phyloP scores from a whole-genome alignment of 2,797 vertebrate species.

The Etheostoma nigrum region DNA sequence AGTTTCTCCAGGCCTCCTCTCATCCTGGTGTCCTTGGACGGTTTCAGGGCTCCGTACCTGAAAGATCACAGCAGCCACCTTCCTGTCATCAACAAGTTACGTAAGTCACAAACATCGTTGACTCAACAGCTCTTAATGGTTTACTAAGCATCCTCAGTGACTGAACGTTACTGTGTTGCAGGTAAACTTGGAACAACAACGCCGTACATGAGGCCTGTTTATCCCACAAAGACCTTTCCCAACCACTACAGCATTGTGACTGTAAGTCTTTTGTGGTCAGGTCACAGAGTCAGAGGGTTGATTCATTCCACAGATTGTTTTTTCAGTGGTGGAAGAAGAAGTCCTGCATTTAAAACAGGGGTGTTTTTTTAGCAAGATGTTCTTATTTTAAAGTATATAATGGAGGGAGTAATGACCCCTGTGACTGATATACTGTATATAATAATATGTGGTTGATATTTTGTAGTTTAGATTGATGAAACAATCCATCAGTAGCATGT shows the following conservation, averaged over 20 bases:
- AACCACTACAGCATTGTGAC: conserved; percentile 98
- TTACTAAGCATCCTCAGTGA: conserved; percentile 6
- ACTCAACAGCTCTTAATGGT: background rate
- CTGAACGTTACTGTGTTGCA: conserved; percentile 69
- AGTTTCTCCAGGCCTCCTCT: conserved; percentile 92
- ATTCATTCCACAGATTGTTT: conserved; percentile 25
- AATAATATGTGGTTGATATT: background rate
- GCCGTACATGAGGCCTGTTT: conserved; percentile 90
- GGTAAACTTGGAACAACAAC: conserved; percentile 89
- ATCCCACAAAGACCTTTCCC: conserved; percentile 98
- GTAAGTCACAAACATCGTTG: conserved; percentile 83
- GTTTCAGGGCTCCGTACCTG: conserved; percentile 94
- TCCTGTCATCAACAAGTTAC: conserved; percentile 92
- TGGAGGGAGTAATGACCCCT: background rate
- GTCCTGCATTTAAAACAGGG: background rate
- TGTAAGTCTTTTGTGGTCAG: conserved; percentile 84
- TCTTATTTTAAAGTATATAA: background rate
- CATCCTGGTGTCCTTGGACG: conserved; percentile 95
- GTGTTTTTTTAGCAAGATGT: background rate
- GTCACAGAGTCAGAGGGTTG: background rate
- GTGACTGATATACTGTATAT: background rate
- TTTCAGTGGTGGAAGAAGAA: background rate
- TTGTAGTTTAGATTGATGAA: background rate
- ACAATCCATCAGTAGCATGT: background rate
- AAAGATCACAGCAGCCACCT: conserved; percentile 87